Evolutionary conservation across 2,888 invertebrate genomes (phyloP).

Genomic region (Erebia palarica): DNA sequence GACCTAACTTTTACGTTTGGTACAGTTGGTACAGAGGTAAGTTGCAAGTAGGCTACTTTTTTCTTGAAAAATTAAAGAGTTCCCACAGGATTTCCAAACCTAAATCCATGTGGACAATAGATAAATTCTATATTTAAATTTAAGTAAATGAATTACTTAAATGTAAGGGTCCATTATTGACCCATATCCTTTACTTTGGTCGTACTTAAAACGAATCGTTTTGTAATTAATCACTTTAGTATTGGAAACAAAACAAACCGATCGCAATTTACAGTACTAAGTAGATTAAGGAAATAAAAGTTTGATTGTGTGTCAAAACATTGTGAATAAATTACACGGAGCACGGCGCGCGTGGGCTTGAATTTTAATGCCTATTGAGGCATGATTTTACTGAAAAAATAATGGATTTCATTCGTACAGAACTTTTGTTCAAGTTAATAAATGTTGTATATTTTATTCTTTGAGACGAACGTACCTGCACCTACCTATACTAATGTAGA

Average conservation of each 20-base stretch:
- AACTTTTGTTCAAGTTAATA: constrained; percentile 28
- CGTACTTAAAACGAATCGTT: not conserved
- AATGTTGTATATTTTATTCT: not conserved
- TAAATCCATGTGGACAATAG: too few relatives aligned
- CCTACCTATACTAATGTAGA: too few relatives aligned
- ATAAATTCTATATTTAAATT: not conserved
- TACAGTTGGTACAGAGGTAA: too few relatives aligned
- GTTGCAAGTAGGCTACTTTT: too few relatives aligned
- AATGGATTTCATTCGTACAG: constrained; percentile 47
- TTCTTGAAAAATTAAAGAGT: too few relatives aligned
- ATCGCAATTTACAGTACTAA: not conserved
- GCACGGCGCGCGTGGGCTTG: constrained; percentile 40
- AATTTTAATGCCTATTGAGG: constrained; percentile 40
- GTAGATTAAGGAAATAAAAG: constrained; percentile 48
- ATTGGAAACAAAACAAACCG: constrained; percentile 2
- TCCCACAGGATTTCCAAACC: too few relatives aligned
- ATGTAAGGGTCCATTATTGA: not conserved
- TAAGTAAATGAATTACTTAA: too few relatives aligned
- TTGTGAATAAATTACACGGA: constrained; percentile 60
- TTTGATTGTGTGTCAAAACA: constrained; percentile 60
- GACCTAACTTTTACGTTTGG: too few relatives aligned
- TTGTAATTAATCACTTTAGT: constrained; percentile 12
- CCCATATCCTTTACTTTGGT: not conserved
- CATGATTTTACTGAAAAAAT: constrained; percentile 58
- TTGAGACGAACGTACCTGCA: too few relatives aligned